Evolutionary conservation across 2,113 vertebrate species (phyloP).

Genomic region (Melanostigma gelatinosum): DNA sequence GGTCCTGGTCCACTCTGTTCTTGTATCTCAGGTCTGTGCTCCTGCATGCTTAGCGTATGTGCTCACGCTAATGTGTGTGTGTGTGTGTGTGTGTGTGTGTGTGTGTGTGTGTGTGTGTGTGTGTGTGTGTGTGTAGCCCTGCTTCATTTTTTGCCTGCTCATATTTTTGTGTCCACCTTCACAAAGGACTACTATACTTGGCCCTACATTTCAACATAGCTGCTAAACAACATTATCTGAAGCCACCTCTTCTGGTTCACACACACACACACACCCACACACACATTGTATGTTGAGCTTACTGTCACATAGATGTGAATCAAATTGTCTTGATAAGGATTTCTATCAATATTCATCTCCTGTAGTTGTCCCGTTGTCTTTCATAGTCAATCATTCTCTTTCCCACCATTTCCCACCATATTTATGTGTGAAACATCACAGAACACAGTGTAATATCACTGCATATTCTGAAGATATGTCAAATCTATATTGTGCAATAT

Average conservation of each 20-base stretch:
- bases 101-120: constrained; percentile 21
- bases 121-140: constrained; percentile 30
- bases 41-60: constrained; percentile 49
- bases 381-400: constrained; percentile 49
- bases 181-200: background rate
- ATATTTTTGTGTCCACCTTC: constrained; percentile 9
- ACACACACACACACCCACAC: constrained; percentile 2
- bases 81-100: constrained; percentile 24
- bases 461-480: constrained; percentile 5
- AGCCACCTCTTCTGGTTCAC: constrained; percentile 12
- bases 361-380: constrained; percentile 38
- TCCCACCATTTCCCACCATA: constrained; percentile 31
- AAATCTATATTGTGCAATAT: background rate
- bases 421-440: constrained; percentile 27
- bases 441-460: background rate
- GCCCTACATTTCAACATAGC: constrained; percentile 6
- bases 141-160: constrained; percentile 23
- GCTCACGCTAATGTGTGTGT: constrained; percentile 5
- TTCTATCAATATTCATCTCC: constrained; percentile 24
- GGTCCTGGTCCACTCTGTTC: constrained; percentile 37
- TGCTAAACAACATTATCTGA: background rate
- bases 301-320: constrained; percentile 3
- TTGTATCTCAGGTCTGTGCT: constrained; percentile 44
- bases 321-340: constrained; percentile 12
- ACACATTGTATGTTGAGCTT: constrained; percentile 4